Evolutionary conservation across 2,888 invertebrate species (phyloP).

Genomic region (Laothoe populi): DNA sequence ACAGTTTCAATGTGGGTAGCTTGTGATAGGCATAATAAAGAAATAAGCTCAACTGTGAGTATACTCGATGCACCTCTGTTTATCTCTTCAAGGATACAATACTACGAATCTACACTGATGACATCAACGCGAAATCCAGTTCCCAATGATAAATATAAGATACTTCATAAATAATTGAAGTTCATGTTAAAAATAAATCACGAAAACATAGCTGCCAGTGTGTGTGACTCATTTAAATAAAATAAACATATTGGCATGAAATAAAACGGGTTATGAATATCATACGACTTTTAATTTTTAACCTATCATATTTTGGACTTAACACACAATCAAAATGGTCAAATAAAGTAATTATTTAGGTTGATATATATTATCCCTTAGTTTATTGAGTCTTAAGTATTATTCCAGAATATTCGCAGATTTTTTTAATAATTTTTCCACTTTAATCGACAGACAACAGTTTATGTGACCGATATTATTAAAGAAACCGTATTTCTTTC

Average conservation of each 20-base stretch:
- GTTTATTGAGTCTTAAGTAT: neutral
- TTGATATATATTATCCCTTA: neutral
- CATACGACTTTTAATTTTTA: neutral
- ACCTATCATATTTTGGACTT: conserved; percentile 3
- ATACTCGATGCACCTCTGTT: no score
- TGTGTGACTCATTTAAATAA: neutral
- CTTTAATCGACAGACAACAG: no score
- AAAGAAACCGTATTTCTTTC: no score
- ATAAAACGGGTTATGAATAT: conserved; percentile 1
- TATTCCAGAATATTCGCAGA: no score
- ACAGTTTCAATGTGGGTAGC: no score
- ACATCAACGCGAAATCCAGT: neutral
- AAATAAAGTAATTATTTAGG: conserved; percentile 4
- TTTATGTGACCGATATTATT: no score
- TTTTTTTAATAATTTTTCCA: no score
- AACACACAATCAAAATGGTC: conserved; percentile 2
- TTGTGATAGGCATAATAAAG: no score
- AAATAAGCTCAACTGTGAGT: no score
- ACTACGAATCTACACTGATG: neutral
- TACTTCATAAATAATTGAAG: neutral
- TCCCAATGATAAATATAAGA: no score
- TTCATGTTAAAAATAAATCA: neutral
- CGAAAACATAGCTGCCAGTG: neutral
- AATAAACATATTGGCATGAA: neutral
- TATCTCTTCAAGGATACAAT: no score